phyloP scores from a whole-genome alignment of 92 coral and sea anemone genomes.

The Bergia sp. region DNA sequence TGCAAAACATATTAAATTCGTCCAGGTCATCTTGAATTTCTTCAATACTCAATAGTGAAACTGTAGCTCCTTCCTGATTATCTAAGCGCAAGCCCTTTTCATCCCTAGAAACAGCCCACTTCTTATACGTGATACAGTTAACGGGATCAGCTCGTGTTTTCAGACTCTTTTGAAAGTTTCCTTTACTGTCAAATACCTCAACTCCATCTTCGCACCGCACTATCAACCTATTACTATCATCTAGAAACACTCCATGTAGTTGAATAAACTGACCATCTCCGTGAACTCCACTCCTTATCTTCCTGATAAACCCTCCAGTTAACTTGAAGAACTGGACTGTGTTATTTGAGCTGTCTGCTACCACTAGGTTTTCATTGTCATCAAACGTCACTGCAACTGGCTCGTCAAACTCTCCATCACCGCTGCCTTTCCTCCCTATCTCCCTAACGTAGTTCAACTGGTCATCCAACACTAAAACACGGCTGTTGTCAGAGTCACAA shows the following conservation, averaged over 20 bases:
- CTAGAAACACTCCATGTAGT: neutral
- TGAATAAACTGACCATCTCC: too few species aligned
- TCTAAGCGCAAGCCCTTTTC: neutral
- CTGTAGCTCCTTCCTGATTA: neutral
- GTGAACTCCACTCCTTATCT: neutral
- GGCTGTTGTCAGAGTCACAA: neutral
- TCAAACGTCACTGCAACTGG: neutral
- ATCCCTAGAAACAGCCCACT: neutral
- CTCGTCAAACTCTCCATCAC: neutral
- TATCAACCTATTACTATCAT: neutral
- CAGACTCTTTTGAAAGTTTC: neutral
- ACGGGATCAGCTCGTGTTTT: neutral
- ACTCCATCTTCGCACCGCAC: neutral
- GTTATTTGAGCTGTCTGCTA: neutral
- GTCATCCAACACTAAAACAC: neutral
- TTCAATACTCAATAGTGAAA: neutral
- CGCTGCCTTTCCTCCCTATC: neutral
- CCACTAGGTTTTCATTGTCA: neutral
- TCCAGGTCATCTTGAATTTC: neutral
- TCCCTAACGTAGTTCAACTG: neutral
- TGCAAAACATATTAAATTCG: neutral
- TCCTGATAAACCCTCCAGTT: neutral
- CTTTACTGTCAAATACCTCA: neutral
- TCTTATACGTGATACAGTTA: neutral
- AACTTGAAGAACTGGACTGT: neutral